phyloP scores from a whole-genome alignment of 35 echinoderm and acorn worm genomes.

The Strongylocentrotus purpuratus region DNA sequence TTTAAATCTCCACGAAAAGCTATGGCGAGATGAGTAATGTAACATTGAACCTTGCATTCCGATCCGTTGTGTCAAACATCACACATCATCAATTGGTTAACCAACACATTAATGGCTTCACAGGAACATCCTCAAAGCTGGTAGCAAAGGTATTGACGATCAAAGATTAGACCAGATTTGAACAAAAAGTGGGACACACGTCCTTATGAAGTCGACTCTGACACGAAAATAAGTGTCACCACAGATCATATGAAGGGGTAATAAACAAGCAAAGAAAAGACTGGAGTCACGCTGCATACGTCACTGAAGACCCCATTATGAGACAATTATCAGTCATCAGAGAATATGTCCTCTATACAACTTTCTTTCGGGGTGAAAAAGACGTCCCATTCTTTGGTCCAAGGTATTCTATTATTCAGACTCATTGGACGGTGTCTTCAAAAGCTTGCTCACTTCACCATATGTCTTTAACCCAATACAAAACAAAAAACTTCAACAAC shows the following conservation, averaged over 20 bases:
- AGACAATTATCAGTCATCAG: constrained; percentile 4
- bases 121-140: neutral
- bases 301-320: neutral
- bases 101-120: constrained; percentile 1
- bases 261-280: neutral
- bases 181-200: neutral
- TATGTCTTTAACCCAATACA: neutral
- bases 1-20: neutral
- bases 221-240: neutral
- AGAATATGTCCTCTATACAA: neutral
- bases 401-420: constrained; percentile 4
- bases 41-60: neutral
- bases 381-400: neutral
- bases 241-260: neutral
- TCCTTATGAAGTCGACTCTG: neutral
- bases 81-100: neutral
- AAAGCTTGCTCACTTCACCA: neutral
- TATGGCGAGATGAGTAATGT: neutral
- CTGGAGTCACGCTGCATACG: neutral
- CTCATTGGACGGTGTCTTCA: neutral
- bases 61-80: neutral
- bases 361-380: neutral
- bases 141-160: neutral
- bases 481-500: neutral
- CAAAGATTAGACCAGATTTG: neutral